Base-by-base conservation (phyloP, 2,888 invertebrate species). In the Synergus laeviventris region DNA sequence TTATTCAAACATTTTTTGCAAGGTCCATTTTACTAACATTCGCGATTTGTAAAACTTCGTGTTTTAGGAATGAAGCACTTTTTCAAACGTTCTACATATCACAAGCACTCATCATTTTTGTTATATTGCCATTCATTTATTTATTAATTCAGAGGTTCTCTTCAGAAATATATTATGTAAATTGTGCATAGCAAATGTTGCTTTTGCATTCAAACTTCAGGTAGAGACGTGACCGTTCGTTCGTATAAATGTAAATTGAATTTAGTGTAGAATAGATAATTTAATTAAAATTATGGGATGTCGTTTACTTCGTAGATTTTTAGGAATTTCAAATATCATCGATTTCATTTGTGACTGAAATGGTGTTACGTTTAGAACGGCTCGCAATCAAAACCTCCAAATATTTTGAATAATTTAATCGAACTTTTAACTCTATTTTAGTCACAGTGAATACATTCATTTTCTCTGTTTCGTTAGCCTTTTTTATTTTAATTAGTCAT, bases 41-140 rank as follows among this genome's bases (percentile, higher is more conserved):
- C 24, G 2, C 66, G 42, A 31, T 45, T 24, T 78, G 39, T 16
- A 61, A 78, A 74, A 39, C 66, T 78, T 38, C 75, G 12, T 73
- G 74, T 76, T 76, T 74, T 74, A n/a, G 60, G 75, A 76, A 73
- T 14, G 39, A 54, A 76, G 74, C 3, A 38, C 31, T 24, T 75
- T 70, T 60, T 18, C 54, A 60, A 21, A 61, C 73, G 77, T 77
- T 56, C 36, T 7, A 61, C 8, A 38, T 7, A 61, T 61, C 70
- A 62, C 3, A 56, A 21, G 56, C 21, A 31, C 16, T 16, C 16
- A 38, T 36, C 38, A 18, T 39, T n/a, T 61, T n/a, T 62, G 36
- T 38, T 62, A 11, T 38, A n/a, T 38, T 62, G 1, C 9, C 38
- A 62, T 62, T 62, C 18, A 75, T 74, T 77, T 42, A 38, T 78